Evolutionary conservation across 2,113 vertebrate species (phyloP), one percentile per base, ranked within the genome.

Genomic region (Galemys pyrenaicus): DNA sequence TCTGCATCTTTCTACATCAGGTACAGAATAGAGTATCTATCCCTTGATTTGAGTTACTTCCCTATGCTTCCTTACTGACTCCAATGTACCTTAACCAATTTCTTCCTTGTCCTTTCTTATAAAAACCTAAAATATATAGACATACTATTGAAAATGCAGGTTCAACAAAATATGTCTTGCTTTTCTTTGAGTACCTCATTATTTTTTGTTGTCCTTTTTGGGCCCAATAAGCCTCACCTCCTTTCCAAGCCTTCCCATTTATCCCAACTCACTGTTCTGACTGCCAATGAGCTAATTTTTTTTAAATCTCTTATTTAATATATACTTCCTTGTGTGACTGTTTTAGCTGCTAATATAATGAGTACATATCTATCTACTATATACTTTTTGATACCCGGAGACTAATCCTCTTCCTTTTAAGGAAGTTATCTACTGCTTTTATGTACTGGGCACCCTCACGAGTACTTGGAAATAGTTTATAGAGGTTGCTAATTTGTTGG

Each of bases 311-410:
- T 85, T 74, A 58, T 84, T 86, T 86, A 91, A 74, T 77, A 22
- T 67, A 73, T 88, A 75, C 22, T 84, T 20, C 71, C 15, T 32
- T 71, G 5, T 92, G 35, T 68, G 90, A 22, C 51, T 67, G 4
- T 77, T 82, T 89, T 87, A 77, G 74, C 73, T 91, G 17, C 37
- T 74, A 70, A 1, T 58, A 5, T 77, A 77, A 64, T 49, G 8
- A 84, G 37, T 79, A 32, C 81, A 56, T 77, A 22, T n/a, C 39
- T 86, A 56, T 56, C 12, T 28, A 64, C 83, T 82, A 37, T 5
- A 32, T 56, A 54, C 62, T 79, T 75, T 85, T 67, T 95, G 84
- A 95, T 60, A 74, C 11, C 80, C 49, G 44, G 22, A 93, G 44
- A 84, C 16, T 80, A 58, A 83, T 60, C 84, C 11, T 41, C 30